Percentiles rank a stretch among this genome's conserved stretches.
Conservation (phyloP, 2,113 vertebrate genomes). For the Ranitomeya variabilis region DNA sequence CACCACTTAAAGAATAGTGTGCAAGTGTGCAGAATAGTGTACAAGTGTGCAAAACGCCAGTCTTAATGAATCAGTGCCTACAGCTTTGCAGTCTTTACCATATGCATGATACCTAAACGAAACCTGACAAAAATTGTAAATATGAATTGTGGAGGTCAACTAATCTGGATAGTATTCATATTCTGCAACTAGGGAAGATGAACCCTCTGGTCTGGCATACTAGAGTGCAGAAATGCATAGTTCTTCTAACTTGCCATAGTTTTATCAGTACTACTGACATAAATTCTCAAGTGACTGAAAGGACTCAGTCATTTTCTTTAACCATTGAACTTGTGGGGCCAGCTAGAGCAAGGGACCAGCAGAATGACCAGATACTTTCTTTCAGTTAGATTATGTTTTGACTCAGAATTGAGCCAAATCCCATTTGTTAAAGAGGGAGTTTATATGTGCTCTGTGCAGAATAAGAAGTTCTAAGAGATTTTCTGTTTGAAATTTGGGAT, state of each 20-base stretch:
- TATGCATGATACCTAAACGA: too few relatives aligned
- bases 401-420: neutral
- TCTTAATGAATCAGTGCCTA: too few relatives aligned
- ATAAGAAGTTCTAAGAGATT: too few relatives aligned
- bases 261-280: neutral
- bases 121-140: too few relatives aligned
- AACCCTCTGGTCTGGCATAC: neutral
- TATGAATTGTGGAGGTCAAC: too few relatives aligned
- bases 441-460: neutral
- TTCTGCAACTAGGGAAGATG: too few relatives aligned
- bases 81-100: too few relatives aligned
- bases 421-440: neutral
- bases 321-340: neutral
- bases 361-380: neutral
- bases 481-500: too few relatives aligned
- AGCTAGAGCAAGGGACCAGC: neutral
- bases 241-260: neutral
- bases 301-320: neutral
- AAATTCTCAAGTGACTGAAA: neutral
- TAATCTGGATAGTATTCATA: too few relatives aligned
- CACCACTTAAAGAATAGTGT: too few relatives aligned
- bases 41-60: too few relatives aligned
- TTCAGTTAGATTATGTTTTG: neutral
- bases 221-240: neutral
- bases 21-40: too few relatives aligned